phyloP scores from a whole-genome alignment of 2,888 invertebrate genomes.

The Phlogophora meticulosa region DNA sequence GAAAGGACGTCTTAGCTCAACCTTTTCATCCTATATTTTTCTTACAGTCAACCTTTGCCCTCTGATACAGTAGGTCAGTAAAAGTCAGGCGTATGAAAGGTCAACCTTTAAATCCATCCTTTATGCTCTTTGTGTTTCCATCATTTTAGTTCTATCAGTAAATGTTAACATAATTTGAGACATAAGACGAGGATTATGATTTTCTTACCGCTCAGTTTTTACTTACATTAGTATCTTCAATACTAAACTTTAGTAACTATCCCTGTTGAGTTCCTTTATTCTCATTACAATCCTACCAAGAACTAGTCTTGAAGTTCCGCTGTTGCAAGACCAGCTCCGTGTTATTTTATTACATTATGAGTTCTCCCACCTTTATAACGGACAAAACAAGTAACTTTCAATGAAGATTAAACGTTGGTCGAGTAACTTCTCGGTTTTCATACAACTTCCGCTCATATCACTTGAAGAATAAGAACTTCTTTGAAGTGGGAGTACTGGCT shows the following conservation, averaged over 20 bases:
- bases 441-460: conserved; percentile 37
- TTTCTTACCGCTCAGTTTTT: too few relatives aligned
- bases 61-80: too few relatives aligned
- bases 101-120: too few relatives aligned
- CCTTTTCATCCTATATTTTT: too few relatives aligned
- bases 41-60: too few relatives aligned
- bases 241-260: background rate
- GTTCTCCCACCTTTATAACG: conserved; percentile 28
- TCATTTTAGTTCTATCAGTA: too few relatives aligned
- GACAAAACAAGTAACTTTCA: conserved; percentile 49
- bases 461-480: conserved; percentile 35
- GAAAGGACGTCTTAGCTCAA: too few relatives aligned
- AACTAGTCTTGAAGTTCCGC: conserved; percentile 13
- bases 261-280: background rate
- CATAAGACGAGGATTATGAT: too few relatives aligned
- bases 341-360: conserved; percentile 44
- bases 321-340: conserved; percentile 12
- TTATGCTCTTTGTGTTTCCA: too few relatives aligned
- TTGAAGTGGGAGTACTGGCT: conserved; percentile 6
- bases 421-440: conserved; percentile 32
- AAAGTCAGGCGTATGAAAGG: too few relatives aligned
- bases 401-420: conserved; percentile 53
- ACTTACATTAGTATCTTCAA: too few relatives aligned
- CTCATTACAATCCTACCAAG: background rate
- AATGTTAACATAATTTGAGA: too few relatives aligned